Evolutionary conservation across 2,113 vertebrate genomes (phyloP), one percentile per base, ranked within the genome.

Genomic region (Orycteropus afer): DNA sequence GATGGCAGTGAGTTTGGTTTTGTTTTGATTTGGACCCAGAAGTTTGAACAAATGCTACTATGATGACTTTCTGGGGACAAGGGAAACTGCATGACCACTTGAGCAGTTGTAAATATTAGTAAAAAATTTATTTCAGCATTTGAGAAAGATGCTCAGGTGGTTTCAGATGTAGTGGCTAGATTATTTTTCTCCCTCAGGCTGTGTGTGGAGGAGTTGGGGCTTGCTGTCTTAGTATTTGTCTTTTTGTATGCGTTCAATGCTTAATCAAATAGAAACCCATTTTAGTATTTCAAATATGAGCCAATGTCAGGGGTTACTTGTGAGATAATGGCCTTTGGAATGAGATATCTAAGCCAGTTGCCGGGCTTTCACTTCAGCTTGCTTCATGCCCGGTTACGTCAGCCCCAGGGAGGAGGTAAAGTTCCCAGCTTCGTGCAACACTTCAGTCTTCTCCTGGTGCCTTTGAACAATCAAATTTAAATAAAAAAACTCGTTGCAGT

Each of bases 71-170:
- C 79, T 89, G 84, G 51, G 73, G 91, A 92, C 45, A 74, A 87
- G 80, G 49, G 81, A 84, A 76, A 71, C 49, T 0, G 22, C 14
- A 22, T 47, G 29, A 15, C 91, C 63, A 53, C 79, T 57, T 45
- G 32, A 61, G 51, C 78, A 13, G 53, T 80, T 92, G 87, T 90
- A 90, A 86, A 96, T 91, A 90, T 53, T 84, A 86, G 92, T 95
- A 95, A 96, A 94, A 95, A 61, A 90, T 88, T 96, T 92, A 90
- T 91, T 79, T 79, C 74, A 57, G 88, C 80, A 10, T 20, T 27
- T 47, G 69, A 37, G 76, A 80, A 34, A 67, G 51, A 37, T 59
- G 14, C 27, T 37, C 55, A 74, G 86, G 65, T 79, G 32, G 14
- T 73, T 94, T 89, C 55, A 34, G 55, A 61, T 25, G 4, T 42